A percentile compares a stretch with the other conserved stretches of the same genome.
Evolutionary conservation across 2,113 vertebrate species (phyloP).

Genomic region (Cariama cristata): DNA sequence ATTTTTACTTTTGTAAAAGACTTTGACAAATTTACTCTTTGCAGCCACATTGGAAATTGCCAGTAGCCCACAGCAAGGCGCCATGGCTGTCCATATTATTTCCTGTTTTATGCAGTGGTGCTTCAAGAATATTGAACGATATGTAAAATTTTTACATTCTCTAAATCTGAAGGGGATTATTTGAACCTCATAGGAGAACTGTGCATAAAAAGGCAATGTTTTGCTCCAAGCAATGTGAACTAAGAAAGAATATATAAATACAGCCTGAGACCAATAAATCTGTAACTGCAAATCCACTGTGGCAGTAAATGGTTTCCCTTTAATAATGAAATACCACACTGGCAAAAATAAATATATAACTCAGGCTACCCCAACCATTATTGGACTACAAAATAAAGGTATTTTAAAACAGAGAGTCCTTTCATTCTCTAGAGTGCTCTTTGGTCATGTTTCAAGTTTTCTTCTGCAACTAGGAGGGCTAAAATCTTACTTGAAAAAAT

Average conservation of each 20-base stretch:
- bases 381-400: neutral
- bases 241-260: constrained; percentile 48
- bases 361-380: neutral
- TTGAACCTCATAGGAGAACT: constrained; percentile 7
- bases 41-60: neutral
- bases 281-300: constrained; percentile 39
- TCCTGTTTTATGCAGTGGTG: neutral
- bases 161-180: constrained; percentile 17
- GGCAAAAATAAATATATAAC: constrained; percentile 39
- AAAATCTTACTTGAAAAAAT: neutral
- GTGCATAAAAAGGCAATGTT: constrained; percentile 17
- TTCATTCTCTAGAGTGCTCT: constrained; percentile 3
- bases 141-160: constrained; percentile 37
- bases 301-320: constrained; percentile 47
- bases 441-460: constrained; percentile 18
- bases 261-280: constrained; percentile 45
- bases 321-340: constrained; percentile 54
- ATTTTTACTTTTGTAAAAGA: neutral
- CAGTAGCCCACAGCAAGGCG: neutral
- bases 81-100: neutral
- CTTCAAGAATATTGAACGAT: constrained; percentile 4
- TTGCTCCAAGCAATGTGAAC: constrained; percentile 35
- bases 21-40: neutral
- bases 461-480: neutral
- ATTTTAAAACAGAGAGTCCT: constrained; percentile 28